Conservation (phyloP, 2,888 invertebrate species). For the Mythimna ferrago region DNA sequence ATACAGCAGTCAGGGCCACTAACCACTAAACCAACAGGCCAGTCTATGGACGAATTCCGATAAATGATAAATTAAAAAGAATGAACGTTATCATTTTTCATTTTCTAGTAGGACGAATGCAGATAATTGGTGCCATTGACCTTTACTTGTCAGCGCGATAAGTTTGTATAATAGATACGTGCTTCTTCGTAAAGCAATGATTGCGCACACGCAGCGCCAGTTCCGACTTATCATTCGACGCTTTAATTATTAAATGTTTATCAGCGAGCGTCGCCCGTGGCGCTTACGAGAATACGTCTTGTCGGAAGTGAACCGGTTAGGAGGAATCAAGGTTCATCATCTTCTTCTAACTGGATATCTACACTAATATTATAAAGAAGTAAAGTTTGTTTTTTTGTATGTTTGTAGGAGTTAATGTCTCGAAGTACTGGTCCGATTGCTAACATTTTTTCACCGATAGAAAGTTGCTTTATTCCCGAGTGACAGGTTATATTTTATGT, state of each 20-base stretch:
- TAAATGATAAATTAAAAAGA: slow-evolving; percentile 15
- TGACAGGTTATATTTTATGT: too few relatives aligned
- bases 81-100: slow-evolving; percentile 20
- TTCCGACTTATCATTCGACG: slow-evolving; percentile 41
- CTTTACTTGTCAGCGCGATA: slow-evolving; percentile 59
- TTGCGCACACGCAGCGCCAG: slow-evolving; percentile 38
- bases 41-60: slow-evolving; percentile 7
- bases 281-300: slow-evolving; percentile 40
- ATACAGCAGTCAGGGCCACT: too few relatives aligned
- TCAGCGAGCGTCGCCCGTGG: slow-evolving; percentile 34
- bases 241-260: slow-evolving; percentile 53
- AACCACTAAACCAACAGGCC: too few relatives aligned
- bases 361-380: too few relatives aligned
- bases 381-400: too few relatives aligned
- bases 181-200: slow-evolving; percentile 62
- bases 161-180: slow-evolving; percentile 57
- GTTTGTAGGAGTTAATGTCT: too few relatives aligned
- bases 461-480: too few relatives aligned
- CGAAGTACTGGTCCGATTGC: too few relatives aligned
- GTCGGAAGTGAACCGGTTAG: slow-evolving; percentile 51
- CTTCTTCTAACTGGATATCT: slow-evolving; percentile 1
- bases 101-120: slow-evolving; percentile 33
- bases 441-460: too few relatives aligned
- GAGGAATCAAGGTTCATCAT: slow-evolving; percentile 24
- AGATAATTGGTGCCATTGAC: slow-evolving; percentile 63